Conservation (phyloP, 30 jellyfish, hydroid and myxozoan genomes). For the Pseudorhiza aurosa region DNA sequence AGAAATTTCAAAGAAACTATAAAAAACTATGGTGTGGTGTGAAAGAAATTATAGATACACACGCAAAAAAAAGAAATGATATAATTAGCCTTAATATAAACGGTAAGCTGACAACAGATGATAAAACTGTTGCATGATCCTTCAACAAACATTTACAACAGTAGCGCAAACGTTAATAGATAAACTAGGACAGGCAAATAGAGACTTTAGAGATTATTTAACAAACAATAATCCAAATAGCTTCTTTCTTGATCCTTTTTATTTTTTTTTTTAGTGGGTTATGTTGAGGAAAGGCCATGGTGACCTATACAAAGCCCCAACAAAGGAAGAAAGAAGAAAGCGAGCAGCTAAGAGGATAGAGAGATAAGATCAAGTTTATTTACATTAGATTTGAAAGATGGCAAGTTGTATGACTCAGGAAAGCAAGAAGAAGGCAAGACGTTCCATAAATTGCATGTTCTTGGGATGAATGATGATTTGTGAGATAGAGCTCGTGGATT, state of each 20-base stretch:
- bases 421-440: too few species aligned
- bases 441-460: too few species aligned
- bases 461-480: too few species aligned
- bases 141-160: conserved; percentile 2
- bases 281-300: too few species aligned
- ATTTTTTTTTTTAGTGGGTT: too few species aligned
- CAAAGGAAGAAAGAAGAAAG: too few species aligned
- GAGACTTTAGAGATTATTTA: not conserved
- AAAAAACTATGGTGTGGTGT: conserved; percentile 19
- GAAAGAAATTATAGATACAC: conserved; percentile 17
- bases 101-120: not conserved
- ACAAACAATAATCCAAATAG: conserved; percentile 3
- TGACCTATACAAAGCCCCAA: too few species aligned
- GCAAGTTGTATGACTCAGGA: too few species aligned
- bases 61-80: conserved; percentile 5
- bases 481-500: too few species aligned
- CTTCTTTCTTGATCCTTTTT: conserved; percentile 12
- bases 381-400: too few species aligned
- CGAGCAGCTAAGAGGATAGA: too few species aligned
- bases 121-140: conserved; percentile 1
- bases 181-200: conserved; percentile 8
- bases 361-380: too few species aligned
- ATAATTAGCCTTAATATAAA: not conserved
- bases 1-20: conserved; percentile 4
- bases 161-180: conserved; percentile 22